Base-by-base conservation (phyloP, 2,797 vertebrate genomes). In the Melanotaenia pygmaea region DNA sequence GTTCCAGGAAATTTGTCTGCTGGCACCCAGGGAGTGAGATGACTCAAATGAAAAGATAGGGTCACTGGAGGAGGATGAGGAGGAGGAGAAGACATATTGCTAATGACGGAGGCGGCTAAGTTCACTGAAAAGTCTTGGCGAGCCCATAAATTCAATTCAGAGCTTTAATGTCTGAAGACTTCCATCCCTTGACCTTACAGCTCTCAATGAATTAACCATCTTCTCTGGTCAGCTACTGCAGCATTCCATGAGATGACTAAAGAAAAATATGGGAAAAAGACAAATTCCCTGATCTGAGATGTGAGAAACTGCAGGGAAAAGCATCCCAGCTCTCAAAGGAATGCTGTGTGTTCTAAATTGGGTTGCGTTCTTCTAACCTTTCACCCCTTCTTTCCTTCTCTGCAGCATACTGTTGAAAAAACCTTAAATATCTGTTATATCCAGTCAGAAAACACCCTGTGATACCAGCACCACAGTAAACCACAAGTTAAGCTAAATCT, bases 91-190 rank as follows among this genome's bases (percentile, higher is more conserved):
- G 65, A 75, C 38, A 58, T 70, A 54, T 40, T 54, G 30, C 67
- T 77, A 69, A 79, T 70, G 82, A 82, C 13, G 0, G 75, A 81
- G 82, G 80, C 66, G 66, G 69, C 72, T 1, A 40, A 28, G 81
- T 74, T 83, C 74, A 85, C 57, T 43, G 20, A 70, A 71, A 77
- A 26, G 35, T 59, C 11, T 62, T 5, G 78, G 70, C 77, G 65
- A 74, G 38, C 67, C 74, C 66, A 70, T 89, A 73, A 83, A 91
- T 88, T 87, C 50, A 81, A 70, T 61, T 72, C 56, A 16, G 43
- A 64, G 43, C 51, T 78, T 71, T 82, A 79, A 71, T 70, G 77
- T 81, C 80, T 81, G 50, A 69, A 70, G 72, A 80, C 74, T 64
- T 64, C 58, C 37, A 50, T 64, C 67, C 54, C 20, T 28, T 24